Base-by-base conservation (phyloP, 2,113 vertebrate species). In the Stomatorhinus ivindoensis region DNA sequence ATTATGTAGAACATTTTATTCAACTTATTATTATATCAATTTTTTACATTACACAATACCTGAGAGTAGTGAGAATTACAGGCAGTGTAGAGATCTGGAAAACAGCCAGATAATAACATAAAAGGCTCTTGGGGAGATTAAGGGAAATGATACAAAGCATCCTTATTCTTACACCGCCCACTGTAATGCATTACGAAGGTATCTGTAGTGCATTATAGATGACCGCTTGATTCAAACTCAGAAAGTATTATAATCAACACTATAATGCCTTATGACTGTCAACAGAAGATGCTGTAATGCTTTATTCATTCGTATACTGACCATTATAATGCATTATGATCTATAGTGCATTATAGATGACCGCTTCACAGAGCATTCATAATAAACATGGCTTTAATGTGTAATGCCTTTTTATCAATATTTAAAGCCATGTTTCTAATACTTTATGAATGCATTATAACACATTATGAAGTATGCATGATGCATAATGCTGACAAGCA, bases 61-160 rank as follows among this genome's bases (percentile, higher is more conserved):
- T 35, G 9, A 17, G 44, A 48, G 24, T 31, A 21, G 47, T 50
- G 55, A 88, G 11, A 39, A 76, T 31, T 73, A 31, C 24, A 76
- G 55, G 42, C 35, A 15, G 17, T 47, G 42, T 15, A n/a, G 24
- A 88, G 27, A 27, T 21, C 69, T 88, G 88, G 88, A 27, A 17
- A 7, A 10, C 3, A 51, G 69, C 69, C 88, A 88, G 65, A 48
- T 80, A 88, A 88, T 88, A 88, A 82, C 47, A 80, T 88, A 88
- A 88, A 73, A 82, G 47, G 11, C 65, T 80, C 46, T 88, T 35
- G 39, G 47, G 39, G 69, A 88, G 69, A 69, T 80, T 88, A 88
- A 88, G 76, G 88, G 47, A 88, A 88, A 80, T 47, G 76, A 42
- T 88, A 88, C 69, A 88, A 17, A 35, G 13, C 24, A 82, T 9